A percentile compares a stretch with the other conserved stretches of the same genome.
Evolutionary conservation across 2,797 vertebrate species (phyloP).

Genomic region (Myioborus melanocephalus): DNA sequence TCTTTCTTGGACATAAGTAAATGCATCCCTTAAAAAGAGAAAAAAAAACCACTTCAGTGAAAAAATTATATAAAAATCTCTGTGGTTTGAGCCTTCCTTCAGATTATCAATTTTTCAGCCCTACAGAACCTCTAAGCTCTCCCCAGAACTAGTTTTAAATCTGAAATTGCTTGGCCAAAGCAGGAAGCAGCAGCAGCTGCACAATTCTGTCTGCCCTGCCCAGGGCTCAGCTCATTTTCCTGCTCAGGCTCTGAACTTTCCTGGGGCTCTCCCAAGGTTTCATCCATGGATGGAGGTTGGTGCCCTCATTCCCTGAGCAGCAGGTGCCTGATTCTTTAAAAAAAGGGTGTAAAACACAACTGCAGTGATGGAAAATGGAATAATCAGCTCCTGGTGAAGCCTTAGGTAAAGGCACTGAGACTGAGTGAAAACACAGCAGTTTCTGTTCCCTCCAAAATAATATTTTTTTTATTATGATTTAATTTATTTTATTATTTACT

Average conservation of each 20-base stretch:
- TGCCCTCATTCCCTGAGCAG: neutral
- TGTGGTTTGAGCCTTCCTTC: neutral
- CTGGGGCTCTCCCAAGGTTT: neutral
- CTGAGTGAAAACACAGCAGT: neutral
- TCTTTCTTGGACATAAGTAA: constrained; percentile 97
- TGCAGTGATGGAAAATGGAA: neutral
- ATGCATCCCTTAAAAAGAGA: constrained; percentile 85
- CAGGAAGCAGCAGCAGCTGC: neutral
- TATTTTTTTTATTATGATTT: too few relatives aligned
- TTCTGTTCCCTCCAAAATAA: neutral
- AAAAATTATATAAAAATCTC: neutral
- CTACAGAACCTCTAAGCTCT: fast-evolving
- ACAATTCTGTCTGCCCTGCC: neutral
- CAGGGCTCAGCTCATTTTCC: neutral
- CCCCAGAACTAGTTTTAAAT: neutral
- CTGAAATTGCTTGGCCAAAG: neutral
- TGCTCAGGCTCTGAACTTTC: neutral
- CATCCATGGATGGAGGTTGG: neutral
- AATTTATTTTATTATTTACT: neutral
- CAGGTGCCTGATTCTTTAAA: neutral
- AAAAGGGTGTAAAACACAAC: neutral
- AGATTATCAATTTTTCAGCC: neutral
- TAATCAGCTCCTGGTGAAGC: neutral
- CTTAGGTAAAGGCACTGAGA: neutral
- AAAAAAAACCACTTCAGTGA: neutral